phyloP scores from a whole-genome alignment of 2,113 vertebrate genomes.

The Aythya baeri region DNA sequence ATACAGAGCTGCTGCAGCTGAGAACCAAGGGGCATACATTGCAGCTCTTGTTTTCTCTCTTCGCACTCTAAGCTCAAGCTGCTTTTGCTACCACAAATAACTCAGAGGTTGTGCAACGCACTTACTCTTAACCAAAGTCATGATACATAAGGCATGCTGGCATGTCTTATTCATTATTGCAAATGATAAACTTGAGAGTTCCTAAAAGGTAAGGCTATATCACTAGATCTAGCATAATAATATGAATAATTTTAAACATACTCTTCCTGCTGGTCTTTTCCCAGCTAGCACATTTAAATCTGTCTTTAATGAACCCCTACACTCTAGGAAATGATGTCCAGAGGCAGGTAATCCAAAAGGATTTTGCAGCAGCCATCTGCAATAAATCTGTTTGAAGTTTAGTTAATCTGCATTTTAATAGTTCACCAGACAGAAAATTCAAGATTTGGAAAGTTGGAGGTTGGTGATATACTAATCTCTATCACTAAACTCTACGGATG shows the following conservation, averaged over 20 bases:
- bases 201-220: slow-evolving; percentile 25
- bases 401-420: slow-evolving; percentile 77
- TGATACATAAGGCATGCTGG: not conserved
- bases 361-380: slow-evolving; percentile 65
- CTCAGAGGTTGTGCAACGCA: not conserved
- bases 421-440: slow-evolving; percentile 57
- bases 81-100: not conserved
- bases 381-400: slow-evolving; percentile 72
- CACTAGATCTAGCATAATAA: slow-evolving; percentile 4
- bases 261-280: slow-evolving; percentile 62
- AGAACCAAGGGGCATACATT: not conserved
- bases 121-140: not conserved
- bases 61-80: not conserved
- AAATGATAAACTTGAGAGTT: slow-evolving; percentile 15
- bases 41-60: not conserved
- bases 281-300: slow-evolving; percentile 69
- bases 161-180: not conserved
- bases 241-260: slow-evolving; percentile 57
- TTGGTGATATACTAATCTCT: not conserved
- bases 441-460: slow-evolving; percentile 50
- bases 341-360: slow-evolving; percentile 71
- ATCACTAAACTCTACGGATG: not conserved
- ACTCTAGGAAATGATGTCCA: slow-evolving; percentile 71
- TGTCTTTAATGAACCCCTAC: slow-evolving; percentile 75
- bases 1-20: slow-evolving; percentile 9